These are phyloP conservation scores for Seriola quinqueradiata DNA, from an alignment of 2,113 vertebrate species.

Conservation along the genomic window DNA sequence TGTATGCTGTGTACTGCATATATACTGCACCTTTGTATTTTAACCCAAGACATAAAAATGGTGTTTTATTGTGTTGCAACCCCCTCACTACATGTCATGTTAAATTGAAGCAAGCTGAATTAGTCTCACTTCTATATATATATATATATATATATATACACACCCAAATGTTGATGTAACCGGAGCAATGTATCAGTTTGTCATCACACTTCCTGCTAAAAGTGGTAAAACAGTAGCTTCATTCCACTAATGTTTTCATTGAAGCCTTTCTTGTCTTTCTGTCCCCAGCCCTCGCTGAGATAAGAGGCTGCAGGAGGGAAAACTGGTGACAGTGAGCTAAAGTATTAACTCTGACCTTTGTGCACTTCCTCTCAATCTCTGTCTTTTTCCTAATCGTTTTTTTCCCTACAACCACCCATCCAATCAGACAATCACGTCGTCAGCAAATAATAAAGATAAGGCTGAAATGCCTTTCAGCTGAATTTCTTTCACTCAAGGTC, in stretches of 20 bases:
- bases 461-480: slow-evolving; percentile 14
- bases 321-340: slow-evolving; percentile 33
- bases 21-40: not conserved
- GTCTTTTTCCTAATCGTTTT: slow-evolving; percentile 32
- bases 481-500: slow-evolving; percentile 4
- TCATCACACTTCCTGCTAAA: slow-evolving; percentile 21
- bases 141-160: not conserved
- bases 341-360: slow-evolving; percentile 67
- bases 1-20: not conserved
- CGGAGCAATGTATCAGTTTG: not conserved
- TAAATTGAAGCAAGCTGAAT: not conserved
- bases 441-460: slow-evolving; percentile 46
- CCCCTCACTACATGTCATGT: not conserved
- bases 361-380: slow-evolving; percentile 40
- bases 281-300: slow-evolving; percentile 40
- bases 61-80: not conserved
- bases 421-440: slow-evolving; percentile 33
- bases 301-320: slow-evolving; percentile 32
- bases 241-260: slow-evolving; percentile 45
- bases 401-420: not conserved
- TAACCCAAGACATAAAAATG: not conserved
- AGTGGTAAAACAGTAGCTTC: slow-evolving; percentile 14
- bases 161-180: not conserved
- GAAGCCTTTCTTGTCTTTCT: slow-evolving; percentile 43
- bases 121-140: not conserved